Evolutionary conservation across 2,797 vertebrate genomes (phyloP).

Genomic region (Lagothrix lagotricha): DNA sequence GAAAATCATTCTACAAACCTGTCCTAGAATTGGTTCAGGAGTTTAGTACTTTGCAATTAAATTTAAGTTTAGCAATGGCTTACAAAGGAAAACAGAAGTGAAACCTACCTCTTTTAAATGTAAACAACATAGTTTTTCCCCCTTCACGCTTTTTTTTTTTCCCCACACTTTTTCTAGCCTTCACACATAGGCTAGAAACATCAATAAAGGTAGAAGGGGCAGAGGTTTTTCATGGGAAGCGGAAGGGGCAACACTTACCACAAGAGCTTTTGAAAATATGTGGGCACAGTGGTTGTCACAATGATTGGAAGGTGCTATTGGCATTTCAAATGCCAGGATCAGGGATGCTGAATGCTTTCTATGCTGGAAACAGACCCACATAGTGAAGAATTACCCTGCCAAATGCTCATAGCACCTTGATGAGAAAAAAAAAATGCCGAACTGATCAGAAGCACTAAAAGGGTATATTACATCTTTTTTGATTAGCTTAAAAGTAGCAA

Average conservation of each 20-base stretch:
- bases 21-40: background rate
- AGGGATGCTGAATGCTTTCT: background rate
- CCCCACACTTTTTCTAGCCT: too few relatives aligned
- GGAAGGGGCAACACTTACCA: background rate
- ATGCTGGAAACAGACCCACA: background rate
- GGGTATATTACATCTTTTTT: background rate
- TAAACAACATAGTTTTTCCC: background rate
- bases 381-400: background rate
- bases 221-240: background rate
- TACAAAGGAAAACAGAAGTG: background rate
- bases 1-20: background rate
- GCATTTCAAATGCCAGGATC: background rate
- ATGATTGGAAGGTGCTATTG: background rate
- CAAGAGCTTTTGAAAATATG: background rate
- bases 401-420: background rate
- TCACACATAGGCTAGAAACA: background rate
- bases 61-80: constrained; percentile 38
- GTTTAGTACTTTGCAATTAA: constrained; percentile 5
- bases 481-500: background rate
- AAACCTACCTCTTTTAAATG: background rate
- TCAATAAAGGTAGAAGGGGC: background rate
- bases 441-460: background rate
- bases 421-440: background rate
- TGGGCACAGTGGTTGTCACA: background rate
- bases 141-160: background rate